These are phyloP conservation scores for Agrilus mali DNA, from an alignment of 2,888 invertebrate genomes.

Conservation along the genomic window DNA sequence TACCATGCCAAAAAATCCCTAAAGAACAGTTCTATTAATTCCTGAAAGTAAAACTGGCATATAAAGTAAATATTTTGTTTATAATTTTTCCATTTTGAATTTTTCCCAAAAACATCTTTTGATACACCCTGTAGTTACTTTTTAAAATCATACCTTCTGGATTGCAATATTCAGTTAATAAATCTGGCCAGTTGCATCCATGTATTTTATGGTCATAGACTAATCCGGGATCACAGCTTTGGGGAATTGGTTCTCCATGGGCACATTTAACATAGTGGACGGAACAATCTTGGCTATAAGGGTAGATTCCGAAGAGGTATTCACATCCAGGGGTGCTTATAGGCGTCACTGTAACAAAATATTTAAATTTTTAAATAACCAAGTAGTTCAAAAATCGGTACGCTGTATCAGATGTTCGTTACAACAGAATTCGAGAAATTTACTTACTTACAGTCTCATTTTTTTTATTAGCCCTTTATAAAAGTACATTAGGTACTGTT, in stretches of 20 bases:
- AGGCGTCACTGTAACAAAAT: conserved; percentile 55
- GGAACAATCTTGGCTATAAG: conserved; percentile 67
- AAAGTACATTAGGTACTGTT: too few relatives aligned
- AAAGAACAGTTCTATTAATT: too few relatives aligned
- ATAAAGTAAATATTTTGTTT: too few relatives aligned
- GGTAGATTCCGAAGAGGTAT: conserved; percentile 80
- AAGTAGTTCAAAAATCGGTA: neutral
- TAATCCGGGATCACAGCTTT: conserved; percentile 75
- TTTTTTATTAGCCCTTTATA: too few relatives aligned
- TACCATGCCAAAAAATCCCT: too few relatives aligned
- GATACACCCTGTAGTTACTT: too few relatives aligned
- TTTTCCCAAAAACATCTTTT: too few relatives aligned
- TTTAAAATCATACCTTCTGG: conserved; percentile 78
- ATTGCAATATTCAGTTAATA: conserved; percentile 73
- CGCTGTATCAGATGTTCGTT: too few relatives aligned
- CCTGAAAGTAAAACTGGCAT: too few relatives aligned
- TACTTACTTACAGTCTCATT: too few relatives aligned
- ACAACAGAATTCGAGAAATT: too few relatives aligned
- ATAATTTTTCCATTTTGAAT: too few relatives aligned
- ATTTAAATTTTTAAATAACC: neutral
- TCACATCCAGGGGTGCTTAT: conserved; percentile 73
- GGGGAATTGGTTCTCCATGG: conserved; percentile 66
- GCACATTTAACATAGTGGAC: conserved; percentile 79
- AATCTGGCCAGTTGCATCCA: conserved; percentile 90
- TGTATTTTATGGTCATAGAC: conserved; percentile 82